These are phyloP conservation scores for Acleris emargana DNA, from an alignment of 2,888 invertebrate genomes.

Conservation along the genomic window DNA sequence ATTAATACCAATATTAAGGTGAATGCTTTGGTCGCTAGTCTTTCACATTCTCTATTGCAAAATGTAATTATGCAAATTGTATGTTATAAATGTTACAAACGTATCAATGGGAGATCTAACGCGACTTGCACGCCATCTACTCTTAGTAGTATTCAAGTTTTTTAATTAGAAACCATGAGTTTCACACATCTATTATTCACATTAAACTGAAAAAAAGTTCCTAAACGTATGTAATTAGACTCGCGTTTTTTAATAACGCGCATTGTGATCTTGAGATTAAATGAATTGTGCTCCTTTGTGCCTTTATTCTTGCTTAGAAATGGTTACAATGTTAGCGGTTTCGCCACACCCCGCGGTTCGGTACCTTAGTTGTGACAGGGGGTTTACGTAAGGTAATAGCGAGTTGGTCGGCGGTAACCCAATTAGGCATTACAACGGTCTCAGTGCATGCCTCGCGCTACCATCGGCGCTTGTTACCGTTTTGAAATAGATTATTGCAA, in stretches of 20 bases:
- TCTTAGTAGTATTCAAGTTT: no score
- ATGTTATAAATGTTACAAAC: neutral
- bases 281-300: constrained; percentile 11
- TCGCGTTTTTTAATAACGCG: neutral
- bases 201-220: no score
- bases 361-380: constrained; percentile 67
- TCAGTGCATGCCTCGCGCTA: constrained; percentile 39
- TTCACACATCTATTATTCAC: neutral
- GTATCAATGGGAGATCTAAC: neutral
- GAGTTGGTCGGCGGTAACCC: constrained; percentile 63
- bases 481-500: no score
- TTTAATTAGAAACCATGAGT: neutral
- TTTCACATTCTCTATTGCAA: neutral
- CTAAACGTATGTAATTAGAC: no score
- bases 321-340: constrained; percentile 41
- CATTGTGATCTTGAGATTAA: neutral
- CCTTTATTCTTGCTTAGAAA: constrained; percentile 38
- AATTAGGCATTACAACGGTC: constrained; percentile 62
- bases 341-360: constrained; percentile 38
- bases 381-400: constrained; percentile 72
- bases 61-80: neutral
- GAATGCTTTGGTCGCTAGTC: neutral
- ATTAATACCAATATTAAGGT: no score
- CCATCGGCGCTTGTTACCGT: neutral
- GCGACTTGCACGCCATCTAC: no score